Evolutionary conservation across 2,888 invertebrate species (phyloP), one percentile per base, ranked within the genome.

Genomic region (Trissolcus japonicus): DNA sequence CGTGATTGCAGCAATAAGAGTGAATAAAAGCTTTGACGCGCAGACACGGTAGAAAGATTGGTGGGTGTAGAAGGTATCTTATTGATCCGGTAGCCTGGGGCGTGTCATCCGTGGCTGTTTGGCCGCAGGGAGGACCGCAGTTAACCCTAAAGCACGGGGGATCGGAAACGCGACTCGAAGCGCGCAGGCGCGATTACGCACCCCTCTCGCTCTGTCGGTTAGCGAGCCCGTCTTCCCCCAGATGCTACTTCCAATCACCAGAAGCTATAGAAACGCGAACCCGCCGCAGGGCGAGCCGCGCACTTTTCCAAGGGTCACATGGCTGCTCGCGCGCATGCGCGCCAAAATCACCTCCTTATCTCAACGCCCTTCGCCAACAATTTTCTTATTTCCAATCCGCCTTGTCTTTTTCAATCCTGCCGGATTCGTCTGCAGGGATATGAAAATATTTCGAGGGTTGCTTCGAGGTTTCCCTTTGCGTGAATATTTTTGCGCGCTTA

Each of bases 1-100:
- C 6, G 63, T 21, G 35, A 55, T 46, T 59, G 21, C 40, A 66
- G 41, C n/a, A 62, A 51, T 46, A 41, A 6, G 46, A 46, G 51
- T 43, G 62, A 11, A 62, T 62, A 67, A 75, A 75, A 68, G 6
- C 68, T 63, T 48, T 43, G 51, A 16, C 6, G 56, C 41, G 69
- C 61, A 61, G 61, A 68, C 41, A 66, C 54, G 75, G 72, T 76
- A 76, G 76, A 81, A 78, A 81, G 80, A 79, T 81, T 80, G 80
- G 83, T 82, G 82, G 81, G 83, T 82, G 83, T 81, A 82, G 86
- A 85, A 87, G 87, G 88, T 88, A 88, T 89, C 88, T 89, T 89
- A 89, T 89, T 88, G 89, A 89, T 89, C 89, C 88, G 88, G 88
- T 88, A 88, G 89, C 89, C 89, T 81, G 89, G 89, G 89, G 89